phyloP scores from a whole-genome alignment of 2,888 invertebrate genomes.

The Patella pellucida region DNA sequence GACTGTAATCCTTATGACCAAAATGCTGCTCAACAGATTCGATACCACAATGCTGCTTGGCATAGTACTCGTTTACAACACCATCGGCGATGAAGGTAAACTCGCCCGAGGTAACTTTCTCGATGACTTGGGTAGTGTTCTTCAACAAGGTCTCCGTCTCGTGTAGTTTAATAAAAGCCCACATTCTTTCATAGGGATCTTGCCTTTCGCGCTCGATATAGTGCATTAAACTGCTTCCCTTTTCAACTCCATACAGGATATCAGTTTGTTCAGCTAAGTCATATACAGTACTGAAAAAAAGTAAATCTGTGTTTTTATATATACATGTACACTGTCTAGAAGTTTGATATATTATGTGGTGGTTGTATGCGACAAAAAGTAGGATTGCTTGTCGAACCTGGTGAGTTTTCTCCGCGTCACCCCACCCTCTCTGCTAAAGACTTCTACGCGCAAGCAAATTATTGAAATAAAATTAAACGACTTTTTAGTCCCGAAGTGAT shows the following conservation, averaged over 20 bases:
- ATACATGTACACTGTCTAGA: too few relatives aligned
- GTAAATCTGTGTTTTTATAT: too few relatives aligned
- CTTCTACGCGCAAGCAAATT: too few relatives aligned
- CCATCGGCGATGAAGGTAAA: slow-evolving; percentile 55
- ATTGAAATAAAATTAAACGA: too few relatives aligned
- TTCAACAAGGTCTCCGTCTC: slow-evolving; percentile 42
- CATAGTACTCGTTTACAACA: slow-evolving; percentile 57
- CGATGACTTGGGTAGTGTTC: slow-evolving; percentile 39
- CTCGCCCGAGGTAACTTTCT: slow-evolving; percentile 40
- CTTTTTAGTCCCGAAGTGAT: too few relatives aligned
- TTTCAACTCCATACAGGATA: slow-evolving; percentile 53
- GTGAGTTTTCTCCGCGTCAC: too few relatives aligned
- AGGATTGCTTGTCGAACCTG: too few relatives aligned
- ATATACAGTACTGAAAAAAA: slow-evolving; percentile 48
- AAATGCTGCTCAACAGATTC: slow-evolving; percentile 60
- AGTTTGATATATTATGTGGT: too few relatives aligned
- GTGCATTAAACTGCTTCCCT: slow-evolving; percentile 51
- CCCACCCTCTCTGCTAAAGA: too few relatives aligned
- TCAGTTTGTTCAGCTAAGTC: slow-evolving; percentile 50
- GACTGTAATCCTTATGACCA: slow-evolving; percentile 54
- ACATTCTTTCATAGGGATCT: slow-evolving; percentile 61
- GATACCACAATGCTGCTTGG: slow-evolving; percentile 51
- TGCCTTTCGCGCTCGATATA: slow-evolving; percentile 47
- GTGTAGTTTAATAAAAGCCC: slow-evolving; percentile 57
- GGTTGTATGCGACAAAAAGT: too few relatives aligned